phyloP scores from a whole-genome alignment of 2,888 invertebrate genomes.

The Eucera pruinosa region DNA sequence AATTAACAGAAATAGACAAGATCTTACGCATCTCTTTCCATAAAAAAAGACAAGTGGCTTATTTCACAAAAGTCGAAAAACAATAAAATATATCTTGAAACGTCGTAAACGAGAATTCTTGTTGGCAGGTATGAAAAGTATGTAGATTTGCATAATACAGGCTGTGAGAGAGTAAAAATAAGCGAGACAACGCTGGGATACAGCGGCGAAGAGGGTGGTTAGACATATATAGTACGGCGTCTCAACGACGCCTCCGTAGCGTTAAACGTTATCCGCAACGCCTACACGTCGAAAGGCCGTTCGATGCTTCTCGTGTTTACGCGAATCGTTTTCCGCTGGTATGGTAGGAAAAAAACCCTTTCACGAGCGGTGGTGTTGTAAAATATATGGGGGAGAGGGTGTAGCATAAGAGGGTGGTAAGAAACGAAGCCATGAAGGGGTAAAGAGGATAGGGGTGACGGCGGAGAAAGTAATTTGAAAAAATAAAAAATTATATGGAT shows the following conservation, averaged over 20 bases:
- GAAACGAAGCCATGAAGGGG: slow-evolving; percentile 2
- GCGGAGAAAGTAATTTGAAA: slow-evolving; percentile 22
- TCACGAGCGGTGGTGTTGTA: slow-evolving; percentile 14
- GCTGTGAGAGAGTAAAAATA: slow-evolving; percentile 29
- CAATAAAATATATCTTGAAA: background rate
- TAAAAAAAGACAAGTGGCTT: background rate
- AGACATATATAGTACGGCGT: slow-evolving; percentile 24
- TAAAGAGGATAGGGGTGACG: background rate
- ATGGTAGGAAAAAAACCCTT: background rate
- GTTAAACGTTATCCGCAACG: slow-evolving; percentile 35
- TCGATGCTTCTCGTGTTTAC: slow-evolving; percentile 38
- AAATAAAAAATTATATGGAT: slow-evolving; percentile 19
- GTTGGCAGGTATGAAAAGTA: slow-evolving; percentile 22
- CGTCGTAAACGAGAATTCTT: slow-evolving; percentile 1
- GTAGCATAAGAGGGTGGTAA: background rate
- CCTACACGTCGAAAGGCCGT: slow-evolving; percentile 23
- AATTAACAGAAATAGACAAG: no score
- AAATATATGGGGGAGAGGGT: background rate
- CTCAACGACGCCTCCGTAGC: slow-evolving; percentile 33
- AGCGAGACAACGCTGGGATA: slow-evolving; percentile 1
- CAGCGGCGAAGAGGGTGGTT: slow-evolving; percentile 33
- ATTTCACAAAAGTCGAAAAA: no score
- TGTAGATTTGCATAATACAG: slow-evolving; percentile 20
- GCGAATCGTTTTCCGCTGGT: background rate
- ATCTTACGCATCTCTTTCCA: no score